These are phyloP conservation scores for Xanthorhoe spadicearia DNA, from an alignment of 2,888 invertebrate species.

Conservation along the genomic window DNA sequence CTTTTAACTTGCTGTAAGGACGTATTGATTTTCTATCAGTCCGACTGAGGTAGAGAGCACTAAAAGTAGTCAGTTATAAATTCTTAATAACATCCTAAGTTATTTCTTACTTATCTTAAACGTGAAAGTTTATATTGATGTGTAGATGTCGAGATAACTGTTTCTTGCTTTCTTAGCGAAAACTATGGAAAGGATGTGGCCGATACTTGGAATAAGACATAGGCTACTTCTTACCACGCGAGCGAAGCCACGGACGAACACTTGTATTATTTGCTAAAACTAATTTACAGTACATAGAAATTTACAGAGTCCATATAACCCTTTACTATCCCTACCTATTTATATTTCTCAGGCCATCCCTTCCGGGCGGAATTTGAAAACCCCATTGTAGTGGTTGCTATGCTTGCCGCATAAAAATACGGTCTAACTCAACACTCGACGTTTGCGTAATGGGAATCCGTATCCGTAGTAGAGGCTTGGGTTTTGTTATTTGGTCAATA, in stretches of 20 bases:
- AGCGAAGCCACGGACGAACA: too few relatives aligned
- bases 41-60: background rate
- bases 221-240: too few relatives aligned
- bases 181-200: too few relatives aligned
- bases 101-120: too few relatives aligned
- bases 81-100: too few relatives aligned
- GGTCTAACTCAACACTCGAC: conserved; percentile 6
- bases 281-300: conserved; percentile 9
- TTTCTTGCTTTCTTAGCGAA: too few relatives aligned
- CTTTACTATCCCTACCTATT: conserved; percentile 25
- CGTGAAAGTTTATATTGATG: too few relatives aligned
- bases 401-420: conserved; percentile 24
- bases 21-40: background rate
- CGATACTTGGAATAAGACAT: too few relatives aligned
- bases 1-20: background rate
- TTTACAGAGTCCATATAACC: conserved; percentile 18
- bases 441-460: conserved; percentile 11
- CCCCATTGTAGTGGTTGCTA: conserved; percentile 24
- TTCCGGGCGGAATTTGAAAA: conserved; percentile 25
- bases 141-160: too few relatives aligned
- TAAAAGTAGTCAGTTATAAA: background rate
- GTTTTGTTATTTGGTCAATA: conserved; percentile 13
- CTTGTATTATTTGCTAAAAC: background rate
- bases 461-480: conserved; percentile 2
- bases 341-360: conserved; percentile 22